Evolutionary conservation across 1,140 invertebrate genomes (phyloP), one percentile per base, ranked within the genome.

Genomic region (Nephila pilipes): DNA sequence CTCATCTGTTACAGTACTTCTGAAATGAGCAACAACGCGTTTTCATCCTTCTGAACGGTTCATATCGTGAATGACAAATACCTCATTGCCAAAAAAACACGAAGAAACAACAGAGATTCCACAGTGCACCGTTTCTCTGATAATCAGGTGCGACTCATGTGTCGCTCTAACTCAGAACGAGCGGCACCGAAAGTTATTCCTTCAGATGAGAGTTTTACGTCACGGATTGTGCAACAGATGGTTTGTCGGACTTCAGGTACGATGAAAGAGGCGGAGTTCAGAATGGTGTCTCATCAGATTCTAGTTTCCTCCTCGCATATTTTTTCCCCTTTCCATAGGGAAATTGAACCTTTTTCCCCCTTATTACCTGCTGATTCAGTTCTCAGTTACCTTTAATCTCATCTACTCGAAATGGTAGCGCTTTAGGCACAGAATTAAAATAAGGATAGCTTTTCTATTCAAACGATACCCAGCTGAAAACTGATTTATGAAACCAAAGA

Each of bases 211-310:
- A 57, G 12, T 46, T 46, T 90, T 79, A 90, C 88, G 88, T 90
- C 88, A 90, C 29, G 65, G 25, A 6, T 90, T 90, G 65, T 10
- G 88, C 88, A 90, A 90, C 88, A 90, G 69, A 54, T 90, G 88
- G 75, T 90, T 90, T 32, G 65, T 69, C 75, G 88, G 85, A 60
- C 32, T 87, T 81, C 80, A 55, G n/a, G 46, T 55, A 55, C 46
- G 38, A 55, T 46, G 20, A 81, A 55, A 81, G 80, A 55, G 85
- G 85, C 58, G 85, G 85, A 36, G 85, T 18, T 60, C 25, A 38
- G 36, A 54, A 54, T 36, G 18, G 32, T 36, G 18, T 60, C 32
- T 87, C 58, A 60, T 87, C 55, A 38, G 85, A 32, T 87, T 60
- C 60, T 25, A 2, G 29, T n/a, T 60, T 38, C 85, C 46, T 32